Percentiles rank a stretch among this genome's conserved stretches.
phyloP scores from a whole-genome alignment of 2,888 invertebrate species.

The Epirrita christyi region DNA sequence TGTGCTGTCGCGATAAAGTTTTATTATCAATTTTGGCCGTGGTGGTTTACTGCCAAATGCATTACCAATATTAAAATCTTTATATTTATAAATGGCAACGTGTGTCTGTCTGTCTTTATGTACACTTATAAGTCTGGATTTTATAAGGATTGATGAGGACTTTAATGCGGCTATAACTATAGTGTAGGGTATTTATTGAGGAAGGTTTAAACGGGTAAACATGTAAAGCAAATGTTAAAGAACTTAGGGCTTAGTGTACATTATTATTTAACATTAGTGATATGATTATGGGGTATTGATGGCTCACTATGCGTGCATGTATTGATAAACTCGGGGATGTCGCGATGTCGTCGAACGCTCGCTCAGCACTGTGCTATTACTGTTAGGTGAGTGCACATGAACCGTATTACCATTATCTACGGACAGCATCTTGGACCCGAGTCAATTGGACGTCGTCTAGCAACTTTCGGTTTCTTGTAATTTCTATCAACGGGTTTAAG shows the following conservation, averaged over 20 bases:
- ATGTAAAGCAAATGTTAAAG: too few species aligned
- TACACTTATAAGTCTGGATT: neutral
- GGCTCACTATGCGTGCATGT: constrained; percentile 25
- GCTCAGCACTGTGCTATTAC: too few species aligned
- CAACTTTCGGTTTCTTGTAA: constrained; percentile 64
- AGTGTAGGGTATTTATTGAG: too few species aligned
- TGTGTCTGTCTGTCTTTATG: too few species aligned
- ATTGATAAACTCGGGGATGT: constrained; percentile 58
- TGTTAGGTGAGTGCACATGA: constrained; percentile 54
- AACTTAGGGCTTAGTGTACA: too few species aligned
- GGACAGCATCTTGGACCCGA: constrained; percentile 80
- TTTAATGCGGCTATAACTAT: too few species aligned
- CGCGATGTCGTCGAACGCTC: constrained; percentile 61
- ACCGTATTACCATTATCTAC: constrained; percentile 75
- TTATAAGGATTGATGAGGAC: too few species aligned
- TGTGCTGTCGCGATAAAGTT: neutral
- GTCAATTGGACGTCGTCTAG: constrained; percentile 70
- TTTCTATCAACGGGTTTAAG: constrained; percentile 24
- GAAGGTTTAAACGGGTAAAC: too few species aligned
- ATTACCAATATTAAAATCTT: constrained; percentile 59
- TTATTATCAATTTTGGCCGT: constrained; percentile 45
- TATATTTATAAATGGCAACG: too few species aligned
- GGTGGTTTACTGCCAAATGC: constrained; percentile 60
- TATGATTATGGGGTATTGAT: too few species aligned
- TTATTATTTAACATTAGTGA: too few species aligned